phyloP scores from a whole-genome alignment of 2,888 invertebrate genomes.

The Ferdinandea cuprea region DNA sequence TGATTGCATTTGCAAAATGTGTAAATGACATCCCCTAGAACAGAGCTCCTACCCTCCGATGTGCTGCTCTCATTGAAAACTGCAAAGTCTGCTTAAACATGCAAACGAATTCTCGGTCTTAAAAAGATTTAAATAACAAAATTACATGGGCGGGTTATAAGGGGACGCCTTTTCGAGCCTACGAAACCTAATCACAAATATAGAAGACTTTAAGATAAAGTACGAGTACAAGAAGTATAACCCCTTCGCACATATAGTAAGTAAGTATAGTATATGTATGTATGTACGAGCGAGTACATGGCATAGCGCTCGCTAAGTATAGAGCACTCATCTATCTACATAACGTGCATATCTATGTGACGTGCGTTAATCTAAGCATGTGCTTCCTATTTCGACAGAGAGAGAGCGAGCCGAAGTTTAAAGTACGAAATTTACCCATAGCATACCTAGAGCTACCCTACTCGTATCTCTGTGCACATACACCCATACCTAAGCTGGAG shows the following conservation, averaged over 20 bases:
- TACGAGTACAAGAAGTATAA: constrained; percentile 33
- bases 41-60: neutral
- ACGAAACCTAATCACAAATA: constrained; percentile 66
- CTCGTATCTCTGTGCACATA: constrained; percentile 46
- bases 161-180: constrained; percentile 5
- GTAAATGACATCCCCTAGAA: constrained; percentile 32
- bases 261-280: too few relatives aligned
- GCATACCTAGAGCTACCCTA: constrained; percentile 45
- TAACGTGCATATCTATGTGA: constrained; percentile 56
- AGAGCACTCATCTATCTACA: constrained; percentile 47
- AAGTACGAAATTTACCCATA: constrained; percentile 67
- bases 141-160: constrained; percentile 44
- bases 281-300: constrained; percentile 16
- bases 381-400: constrained; percentile 71
- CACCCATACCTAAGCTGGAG: constrained; percentile 40
- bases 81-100: constrained; percentile 70
- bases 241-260: constrained; percentile 57
- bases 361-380: constrained; percentile 75
- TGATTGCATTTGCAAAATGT: constrained; percentile 54
- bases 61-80: constrained; percentile 17
- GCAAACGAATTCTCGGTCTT: constrained; percentile 67
- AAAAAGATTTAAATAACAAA: constrained; percentile 71
- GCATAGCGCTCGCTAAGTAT: constrained; percentile 18
- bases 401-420: constrained; percentile 62
- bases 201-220: constrained; percentile 72